Evolutionary conservation across 2,888 invertebrate species (phyloP).

Genomic region (Andricus quercusramuli): DNA sequence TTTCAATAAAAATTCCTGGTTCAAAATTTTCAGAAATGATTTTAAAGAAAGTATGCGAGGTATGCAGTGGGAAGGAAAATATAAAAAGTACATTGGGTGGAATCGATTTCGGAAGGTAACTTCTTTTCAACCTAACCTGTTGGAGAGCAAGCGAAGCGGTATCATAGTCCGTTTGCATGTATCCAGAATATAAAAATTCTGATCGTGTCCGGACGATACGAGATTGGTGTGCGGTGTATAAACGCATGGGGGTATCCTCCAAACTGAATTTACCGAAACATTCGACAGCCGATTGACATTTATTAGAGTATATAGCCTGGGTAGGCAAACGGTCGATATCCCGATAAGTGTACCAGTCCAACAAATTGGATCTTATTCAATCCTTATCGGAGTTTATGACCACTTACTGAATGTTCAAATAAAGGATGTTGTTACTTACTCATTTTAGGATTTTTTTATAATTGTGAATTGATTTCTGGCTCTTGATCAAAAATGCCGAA

Average conservation of each 20-base stretch:
- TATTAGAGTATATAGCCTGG: slow-evolving; percentile 43
- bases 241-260: slow-evolving; percentile 34
- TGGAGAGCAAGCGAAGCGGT: slow-evolving; percentile 15
- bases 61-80: neutral
- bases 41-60: neutral
- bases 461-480: neutral
- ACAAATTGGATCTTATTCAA: slow-evolving; percentile 52
- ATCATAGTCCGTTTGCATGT: slow-evolving; percentile 12
- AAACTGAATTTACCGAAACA: slow-evolving; percentile 57
- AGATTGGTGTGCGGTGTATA: slow-evolving; percentile 42
- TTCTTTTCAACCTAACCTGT: neutral
- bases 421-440: neutral
- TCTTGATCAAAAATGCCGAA: neutral
- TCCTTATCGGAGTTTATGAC: neutral
- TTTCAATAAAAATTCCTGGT: neutral
- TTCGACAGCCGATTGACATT: slow-evolving; percentile 60
- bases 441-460: neutral
- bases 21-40: neutral
- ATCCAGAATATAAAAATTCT: slow-evolving; percentile 49
- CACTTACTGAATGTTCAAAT: neutral
- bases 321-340: slow-evolving; percentile 44
- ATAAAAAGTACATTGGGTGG: slow-evolving; percentile 14
- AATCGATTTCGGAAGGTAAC: slow-evolving; percentile 14
- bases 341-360: slow-evolving; percentile 54
- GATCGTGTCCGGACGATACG: slow-evolving; percentile 40